Evolutionary conservation across 2,888 invertebrate species (phyloP).

Genomic region (Zaprionus bogoriensis): DNA sequence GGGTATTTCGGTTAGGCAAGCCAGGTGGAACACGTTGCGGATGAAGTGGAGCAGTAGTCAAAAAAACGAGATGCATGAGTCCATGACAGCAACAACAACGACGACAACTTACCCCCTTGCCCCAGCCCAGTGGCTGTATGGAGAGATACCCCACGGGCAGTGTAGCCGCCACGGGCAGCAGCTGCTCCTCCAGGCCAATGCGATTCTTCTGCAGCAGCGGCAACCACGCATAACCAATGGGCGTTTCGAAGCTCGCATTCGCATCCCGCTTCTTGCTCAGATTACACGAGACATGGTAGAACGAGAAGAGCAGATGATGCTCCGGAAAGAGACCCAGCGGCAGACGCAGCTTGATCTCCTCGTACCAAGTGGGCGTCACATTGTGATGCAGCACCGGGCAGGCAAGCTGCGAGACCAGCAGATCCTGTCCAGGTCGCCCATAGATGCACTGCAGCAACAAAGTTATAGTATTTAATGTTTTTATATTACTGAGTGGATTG

Average conservation of each 20-base stretch:
- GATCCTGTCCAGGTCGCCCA: constrained; percentile 87
- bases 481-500: too few relatives aligned
- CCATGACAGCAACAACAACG: constrained; percentile 31
- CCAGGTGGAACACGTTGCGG: constrained; percentile 28
- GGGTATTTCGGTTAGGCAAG: constrained; percentile 63
- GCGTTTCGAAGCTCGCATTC: constrained; percentile 87
- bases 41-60: too few relatives aligned
- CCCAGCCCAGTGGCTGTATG: constrained; percentile 94
- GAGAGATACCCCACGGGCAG: constrained; percentile 95
- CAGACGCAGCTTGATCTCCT: constrained; percentile 95
- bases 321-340: constrained; percentile 92
- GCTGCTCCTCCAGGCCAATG: constrained; percentile 91
- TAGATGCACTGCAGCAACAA: constrained; percentile 86
- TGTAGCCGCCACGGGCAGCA: constrained; percentile 93
- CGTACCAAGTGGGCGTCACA: constrained; percentile 94
- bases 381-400: constrained; percentile 95
- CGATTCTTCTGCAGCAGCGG: constrained; percentile 93
- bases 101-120: constrained; percentile 90
- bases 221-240: constrained; percentile 97
- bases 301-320: constrained; percentile 97
- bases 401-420: constrained; percentile 87
- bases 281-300: constrained; percentile 97
- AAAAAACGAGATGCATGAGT: constrained; percentile 56
- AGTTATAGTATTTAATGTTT: not conserved
- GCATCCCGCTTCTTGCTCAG: constrained; percentile 90